These are phyloP conservation scores for Lepus americanus DNA, from an alignment of 2,113 vertebrate species.

Conservation along the genomic window DNA sequence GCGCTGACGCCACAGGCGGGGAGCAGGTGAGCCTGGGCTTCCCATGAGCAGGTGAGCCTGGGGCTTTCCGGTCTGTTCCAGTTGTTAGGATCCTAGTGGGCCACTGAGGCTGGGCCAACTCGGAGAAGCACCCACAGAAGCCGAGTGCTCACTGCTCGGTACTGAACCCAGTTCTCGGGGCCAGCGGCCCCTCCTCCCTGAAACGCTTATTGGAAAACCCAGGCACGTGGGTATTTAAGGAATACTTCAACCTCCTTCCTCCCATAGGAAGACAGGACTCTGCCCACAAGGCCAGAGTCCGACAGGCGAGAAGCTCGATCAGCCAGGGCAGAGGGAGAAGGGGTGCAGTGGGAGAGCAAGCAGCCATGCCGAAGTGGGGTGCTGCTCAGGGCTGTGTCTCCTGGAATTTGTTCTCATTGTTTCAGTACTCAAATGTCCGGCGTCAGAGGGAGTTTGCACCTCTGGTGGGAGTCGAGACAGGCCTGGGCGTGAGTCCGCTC, in stretches of 20 bases:
- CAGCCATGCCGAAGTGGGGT: neutral
- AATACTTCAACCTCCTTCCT: slow-evolving; percentile 43
- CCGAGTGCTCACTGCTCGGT: accelerated
- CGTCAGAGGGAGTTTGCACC: neutral
- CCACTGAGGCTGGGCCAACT: neutral
- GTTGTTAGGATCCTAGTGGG: neutral
- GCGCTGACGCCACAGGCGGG: neutral
- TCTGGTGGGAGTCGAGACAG: neutral
- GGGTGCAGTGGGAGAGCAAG: neutral
- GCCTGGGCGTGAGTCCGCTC: no score
- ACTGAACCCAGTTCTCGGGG: neutral
- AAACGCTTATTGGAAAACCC: neutral
- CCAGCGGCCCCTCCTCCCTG: neutral
- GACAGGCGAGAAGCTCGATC: slow-evolving; percentile 53
- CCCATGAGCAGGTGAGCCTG: neutral
- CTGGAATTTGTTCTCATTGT: neutral
- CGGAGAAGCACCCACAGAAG: neutral
- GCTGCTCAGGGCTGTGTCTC: neutral
- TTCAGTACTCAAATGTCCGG: neutral
- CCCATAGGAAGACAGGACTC: neutral
- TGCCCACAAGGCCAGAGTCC: neutral
- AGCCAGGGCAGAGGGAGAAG: neutral
- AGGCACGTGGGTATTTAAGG: slow-evolving; percentile 21
- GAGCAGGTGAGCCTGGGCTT: neutral
- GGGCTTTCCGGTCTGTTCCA: neutral